phyloP scores from a whole-genome alignment of 2,888 invertebrate species.

The Scaptodrosophila latifasciaeformis region DNA sequence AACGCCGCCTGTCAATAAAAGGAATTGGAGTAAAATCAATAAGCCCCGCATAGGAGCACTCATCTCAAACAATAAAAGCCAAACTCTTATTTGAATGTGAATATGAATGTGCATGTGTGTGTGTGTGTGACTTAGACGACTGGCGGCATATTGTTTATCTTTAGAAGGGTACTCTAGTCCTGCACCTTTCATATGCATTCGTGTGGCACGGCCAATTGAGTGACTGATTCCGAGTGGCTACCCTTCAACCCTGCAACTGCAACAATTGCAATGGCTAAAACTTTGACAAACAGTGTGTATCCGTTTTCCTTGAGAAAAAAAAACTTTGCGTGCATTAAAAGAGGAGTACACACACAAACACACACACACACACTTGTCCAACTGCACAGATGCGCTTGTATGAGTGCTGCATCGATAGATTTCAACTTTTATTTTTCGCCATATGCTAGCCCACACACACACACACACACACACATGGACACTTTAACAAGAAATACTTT shows the following conservation, averaged over 20 bases:
- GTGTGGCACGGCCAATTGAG: no score
- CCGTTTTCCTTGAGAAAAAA: slow-evolving; percentile 70
- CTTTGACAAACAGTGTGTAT: slow-evolving; percentile 64
- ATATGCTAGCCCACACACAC: slow-evolving; percentile 16
- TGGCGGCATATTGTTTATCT: slow-evolving; percentile 24
- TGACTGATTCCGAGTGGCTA: no score
- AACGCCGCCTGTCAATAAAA: slow-evolving; percentile 27
- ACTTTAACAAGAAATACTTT: no score
- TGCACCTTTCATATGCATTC: not conserved
- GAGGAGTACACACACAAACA: slow-evolving; percentile 20
- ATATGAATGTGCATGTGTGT: not conserved
- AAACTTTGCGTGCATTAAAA: slow-evolving; percentile 48
- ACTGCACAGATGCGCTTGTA: no score
- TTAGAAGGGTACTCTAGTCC: no score
- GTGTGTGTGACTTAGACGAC: not conserved
- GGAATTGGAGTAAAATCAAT: slow-evolving; percentile 59
- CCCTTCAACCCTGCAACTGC: slow-evolving; percentile 51
- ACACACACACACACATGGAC: not conserved
- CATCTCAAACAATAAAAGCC: no score
- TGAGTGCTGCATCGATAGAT: slow-evolving; percentile 37
- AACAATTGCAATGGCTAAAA: no score
- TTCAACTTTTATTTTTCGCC: no score
- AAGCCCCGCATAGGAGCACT: slow-evolving; percentile 17
- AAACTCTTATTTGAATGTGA: no score
- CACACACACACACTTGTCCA: slow-evolving; percentile 1